A percentile compares a stretch with the other conserved stretches of the same genome.
phyloP scores from a whole-genome alignment of 2,113 vertebrate genomes.

The Noturus placidus region DNA sequence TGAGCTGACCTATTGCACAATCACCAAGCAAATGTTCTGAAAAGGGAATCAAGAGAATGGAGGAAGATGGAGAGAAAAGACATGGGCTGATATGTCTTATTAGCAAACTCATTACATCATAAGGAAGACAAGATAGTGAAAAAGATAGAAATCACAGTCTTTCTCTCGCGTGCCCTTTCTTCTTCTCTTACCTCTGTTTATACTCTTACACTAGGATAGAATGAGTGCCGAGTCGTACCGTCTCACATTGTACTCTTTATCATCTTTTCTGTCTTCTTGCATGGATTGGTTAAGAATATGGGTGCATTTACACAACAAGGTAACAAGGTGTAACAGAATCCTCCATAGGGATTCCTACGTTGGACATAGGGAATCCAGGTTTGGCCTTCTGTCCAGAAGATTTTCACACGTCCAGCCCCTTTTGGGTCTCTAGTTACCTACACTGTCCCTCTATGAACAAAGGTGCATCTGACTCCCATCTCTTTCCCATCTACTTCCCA shows the following conservation, averaged over 20 bases:
- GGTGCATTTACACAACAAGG: conserved; percentile 74
- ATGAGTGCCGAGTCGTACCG: conserved; percentile 45
- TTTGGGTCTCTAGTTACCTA: conserved; percentile 73
- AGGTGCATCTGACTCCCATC: conserved; percentile 70
- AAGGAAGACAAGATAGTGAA: conserved; percentile 34
- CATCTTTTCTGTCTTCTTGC: conserved; percentile 61
- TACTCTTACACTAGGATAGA: conserved; percentile 53
- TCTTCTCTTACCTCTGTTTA: conserved; percentile 51
- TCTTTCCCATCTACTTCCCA: conserved; percentile 75
- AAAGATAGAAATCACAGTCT: conserved; percentile 46
- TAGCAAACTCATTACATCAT: conserved; percentile 47
- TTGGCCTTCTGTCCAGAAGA: conserved; percentile 65
- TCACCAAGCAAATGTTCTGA: conserved; percentile 28
- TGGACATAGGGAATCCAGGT: conserved; percentile 70
- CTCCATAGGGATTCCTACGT: conserved; percentile 62
- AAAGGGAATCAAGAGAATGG: conserved; percentile 12
- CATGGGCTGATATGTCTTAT: conserved; percentile 33
- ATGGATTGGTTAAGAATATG: conserved; percentile 61
- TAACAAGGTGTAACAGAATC: conserved; percentile 68
- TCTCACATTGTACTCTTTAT: conserved; percentile 59
- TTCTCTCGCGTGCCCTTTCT: conserved; percentile 37
- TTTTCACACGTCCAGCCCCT: conserved; percentile 75
- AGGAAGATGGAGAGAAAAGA: conserved; percentile 37
- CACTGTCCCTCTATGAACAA: conserved; percentile 76
- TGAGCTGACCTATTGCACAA: conserved; percentile 43